Conservation (phyloP, 2,797 vertebrate genomes). For the Lerista edwardsae region DNA sequence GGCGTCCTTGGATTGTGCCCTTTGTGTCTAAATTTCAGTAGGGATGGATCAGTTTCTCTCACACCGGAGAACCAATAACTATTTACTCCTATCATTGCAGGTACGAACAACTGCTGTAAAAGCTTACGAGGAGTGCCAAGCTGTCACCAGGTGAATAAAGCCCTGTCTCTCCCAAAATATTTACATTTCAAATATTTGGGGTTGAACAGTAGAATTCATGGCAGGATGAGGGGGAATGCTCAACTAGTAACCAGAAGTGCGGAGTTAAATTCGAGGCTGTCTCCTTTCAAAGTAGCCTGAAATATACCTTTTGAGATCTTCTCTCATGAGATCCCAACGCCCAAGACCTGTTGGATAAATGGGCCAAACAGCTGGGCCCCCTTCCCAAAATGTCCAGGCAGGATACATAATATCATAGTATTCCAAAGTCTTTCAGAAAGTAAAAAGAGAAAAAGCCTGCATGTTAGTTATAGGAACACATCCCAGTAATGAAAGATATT, state of each 20-base stretch:
- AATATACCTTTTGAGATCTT: constrained; percentile 87
- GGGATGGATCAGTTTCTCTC: not conserved
- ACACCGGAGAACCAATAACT: not conserved
- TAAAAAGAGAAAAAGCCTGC: constrained; percentile 29
- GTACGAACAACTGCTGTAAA: not conserved
- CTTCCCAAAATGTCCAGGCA: constrained; percentile 99
- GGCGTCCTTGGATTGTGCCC: not conserved
- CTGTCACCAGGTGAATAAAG: not conserved
- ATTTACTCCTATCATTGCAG: not conserved
- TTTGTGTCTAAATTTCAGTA: not conserved
- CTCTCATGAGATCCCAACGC: constrained; percentile 96
- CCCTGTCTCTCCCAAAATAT: not conserved
- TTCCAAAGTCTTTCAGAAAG: constrained; percentile 84
- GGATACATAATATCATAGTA: constrained; percentile 98
- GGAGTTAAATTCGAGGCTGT: not conserved
- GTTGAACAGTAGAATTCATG: too few species aligned
- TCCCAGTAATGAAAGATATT: not conserved
- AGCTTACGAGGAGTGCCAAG: not conserved
- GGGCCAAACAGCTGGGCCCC: constrained; percentile 97
- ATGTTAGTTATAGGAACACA: not conserved
- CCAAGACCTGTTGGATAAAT: constrained; percentile 96
- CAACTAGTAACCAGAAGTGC: not conserved
- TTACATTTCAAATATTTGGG: not conserved
- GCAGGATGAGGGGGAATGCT: not conserved
- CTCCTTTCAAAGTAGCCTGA: not conserved